Conservation (phyloP, 2,797 vertebrate genomes). For the Crocidura indochinensis region DNA sequence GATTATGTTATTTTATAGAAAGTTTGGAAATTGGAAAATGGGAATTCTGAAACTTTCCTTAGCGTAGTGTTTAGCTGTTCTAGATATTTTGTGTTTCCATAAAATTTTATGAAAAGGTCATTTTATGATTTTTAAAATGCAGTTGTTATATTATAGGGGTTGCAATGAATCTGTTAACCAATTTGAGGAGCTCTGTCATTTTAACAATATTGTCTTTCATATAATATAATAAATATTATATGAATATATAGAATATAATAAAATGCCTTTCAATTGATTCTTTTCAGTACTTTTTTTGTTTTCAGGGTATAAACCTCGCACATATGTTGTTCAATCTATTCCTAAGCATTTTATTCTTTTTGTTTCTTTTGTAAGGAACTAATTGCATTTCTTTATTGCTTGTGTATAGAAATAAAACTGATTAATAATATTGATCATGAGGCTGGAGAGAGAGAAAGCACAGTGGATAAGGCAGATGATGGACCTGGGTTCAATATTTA, state of each 20-base stretch:
- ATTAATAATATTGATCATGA: neutral
- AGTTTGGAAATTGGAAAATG: constrained; percentile 23
- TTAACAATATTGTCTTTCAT: constrained; percentile 1
- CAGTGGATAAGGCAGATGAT: too few relatives aligned
- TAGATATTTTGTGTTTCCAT: neutral
- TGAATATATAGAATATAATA: neutral
- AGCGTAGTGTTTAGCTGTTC: constrained; percentile 17
- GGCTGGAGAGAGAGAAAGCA: too few relatives aligned
- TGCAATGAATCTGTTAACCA: neutral
- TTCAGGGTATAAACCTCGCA: neutral
- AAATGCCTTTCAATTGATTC: constrained; percentile 13
- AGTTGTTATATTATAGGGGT: neutral
- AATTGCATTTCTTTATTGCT: neutral
- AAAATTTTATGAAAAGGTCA: constrained; percentile 30
- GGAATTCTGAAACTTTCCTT: constrained; percentile 29
- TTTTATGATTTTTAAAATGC: neutral
- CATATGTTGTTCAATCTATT: constrained; percentile 25
- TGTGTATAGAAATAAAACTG: constrained; percentile 1
- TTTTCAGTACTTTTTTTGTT: constrained; percentile 13
- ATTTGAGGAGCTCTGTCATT: neutral
- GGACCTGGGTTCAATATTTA: too few relatives aligned
- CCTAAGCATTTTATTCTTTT: constrained; percentile 34
- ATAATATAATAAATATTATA: too few relatives aligned
- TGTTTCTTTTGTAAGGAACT: constrained; percentile 44
- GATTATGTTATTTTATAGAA: constrained; percentile 34